Evolutionary conservation across 2,797 vertebrate genomes (phyloP).

Genomic region (Xenops minutus): DNA sequence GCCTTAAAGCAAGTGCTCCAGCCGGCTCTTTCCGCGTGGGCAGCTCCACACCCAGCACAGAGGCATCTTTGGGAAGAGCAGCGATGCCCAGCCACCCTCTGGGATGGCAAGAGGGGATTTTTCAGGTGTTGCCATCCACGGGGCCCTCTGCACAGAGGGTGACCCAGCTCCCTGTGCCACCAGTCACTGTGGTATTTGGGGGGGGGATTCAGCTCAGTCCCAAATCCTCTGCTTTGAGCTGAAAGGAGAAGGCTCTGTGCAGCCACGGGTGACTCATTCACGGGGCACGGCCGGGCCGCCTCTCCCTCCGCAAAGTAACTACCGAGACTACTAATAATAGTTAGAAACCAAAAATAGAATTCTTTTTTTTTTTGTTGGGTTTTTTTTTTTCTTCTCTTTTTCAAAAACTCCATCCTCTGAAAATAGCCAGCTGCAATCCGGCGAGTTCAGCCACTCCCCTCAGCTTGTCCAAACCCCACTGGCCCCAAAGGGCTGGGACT

Average conservation of each 20-base stretch:
- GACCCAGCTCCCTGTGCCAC: not conserved
- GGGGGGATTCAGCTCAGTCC: not conserved
- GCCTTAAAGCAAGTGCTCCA: not conserved
- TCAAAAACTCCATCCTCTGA: slow-evolving; percentile 30
- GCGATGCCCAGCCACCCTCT: not conserved
- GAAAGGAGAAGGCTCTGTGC: not conserved
- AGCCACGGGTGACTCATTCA: not conserved
- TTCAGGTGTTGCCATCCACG: not conserved
- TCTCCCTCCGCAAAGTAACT: not conserved
- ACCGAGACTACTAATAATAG: slow-evolving; percentile 7
- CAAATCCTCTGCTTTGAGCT: not conserved
- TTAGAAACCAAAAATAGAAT: slow-evolving; percentile 48
- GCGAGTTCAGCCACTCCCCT: not conserved
- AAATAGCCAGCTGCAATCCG: slow-evolving; percentile 23
- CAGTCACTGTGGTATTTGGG: rapidly evolving
- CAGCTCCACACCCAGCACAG: not conserved
- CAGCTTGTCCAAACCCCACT: not conserved
- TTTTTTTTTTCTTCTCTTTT: not conserved
- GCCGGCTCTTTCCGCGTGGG: not conserved
- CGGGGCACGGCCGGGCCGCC: not conserved
- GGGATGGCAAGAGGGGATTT: not conserved
- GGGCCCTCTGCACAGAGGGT: not conserved
- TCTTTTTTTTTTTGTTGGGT: not conserved
- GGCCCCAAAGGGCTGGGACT: not conserved
- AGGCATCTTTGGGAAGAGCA: slow-evolving; percentile 29